Evolutionary conservation across 1,140 invertebrate species (phyloP), one percentile per base, ranked within the genome.

Genomic region (Limonius californicus): DNA sequence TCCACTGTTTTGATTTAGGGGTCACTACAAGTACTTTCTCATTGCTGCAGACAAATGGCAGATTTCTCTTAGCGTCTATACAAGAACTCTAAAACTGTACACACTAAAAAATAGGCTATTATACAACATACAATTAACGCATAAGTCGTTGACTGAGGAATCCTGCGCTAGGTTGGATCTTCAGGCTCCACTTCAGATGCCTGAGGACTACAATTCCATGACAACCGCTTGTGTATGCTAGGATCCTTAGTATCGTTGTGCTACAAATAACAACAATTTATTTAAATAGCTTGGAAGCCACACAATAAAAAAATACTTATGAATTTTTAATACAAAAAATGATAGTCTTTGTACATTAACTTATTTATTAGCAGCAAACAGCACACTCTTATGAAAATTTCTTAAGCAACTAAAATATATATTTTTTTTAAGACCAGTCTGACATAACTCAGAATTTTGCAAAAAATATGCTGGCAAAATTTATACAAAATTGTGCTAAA

Each of bases 161-260:
- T 55, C 18, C 12, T 70, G 68, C 70, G 72, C 72, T 74, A 74
- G 67, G 72, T 73, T 63, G 70, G 70, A 67, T 74, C 71, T 63
- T 72, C 70, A 19, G 23, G 30, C 16, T 18, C 45, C 7, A 50
- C 45, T 50, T 30, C 30, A 32, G 47, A 43, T 18, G 42, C 53
- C 62, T 63, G 39, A 64, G 70, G 64, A 64, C 81, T 82, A 65
- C 80, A 84, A 73, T 87, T 86, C 85, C 84, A 87, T 11, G 85
- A 87, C 12, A 87, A 74, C 20, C 85, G 76, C 75, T 88, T 87
- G 69, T 87, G 82, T 61, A 87, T 87, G 57, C 77, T 81, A 18
- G 78, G 74, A 74, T 87, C 85, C 70, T 74, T 74, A 43, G 67
- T 75, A 70, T 80, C 79, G 69, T 80, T 79, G 72, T 81, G 81